A percentile compares a stretch with the other conserved stretches of the same genome.
phyloP scores from a whole-genome alignment of 2,888 invertebrate genomes.

The Alloscopus bannaensis region DNA sequence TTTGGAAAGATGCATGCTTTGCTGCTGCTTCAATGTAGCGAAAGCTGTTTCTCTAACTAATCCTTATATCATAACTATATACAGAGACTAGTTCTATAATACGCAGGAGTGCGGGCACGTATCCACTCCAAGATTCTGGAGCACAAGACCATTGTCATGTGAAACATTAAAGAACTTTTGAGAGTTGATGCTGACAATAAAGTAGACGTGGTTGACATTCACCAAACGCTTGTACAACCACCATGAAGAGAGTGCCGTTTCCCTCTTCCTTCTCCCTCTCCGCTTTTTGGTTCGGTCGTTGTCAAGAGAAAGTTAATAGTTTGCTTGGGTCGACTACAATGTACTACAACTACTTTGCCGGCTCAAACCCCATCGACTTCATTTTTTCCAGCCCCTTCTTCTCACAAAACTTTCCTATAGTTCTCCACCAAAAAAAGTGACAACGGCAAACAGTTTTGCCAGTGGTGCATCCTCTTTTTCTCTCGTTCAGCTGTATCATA shows the following conservation, averaged over 20 bases:
- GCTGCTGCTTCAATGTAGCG: no score
- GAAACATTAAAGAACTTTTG: slow-evolving; percentile 24
- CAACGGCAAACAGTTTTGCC: no score
- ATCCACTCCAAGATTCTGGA: slow-evolving; percentile 14
- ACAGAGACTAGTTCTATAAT: not conserved
- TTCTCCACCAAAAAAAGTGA: not conserved
- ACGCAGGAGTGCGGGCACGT: not conserved
- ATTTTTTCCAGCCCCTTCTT: no score
- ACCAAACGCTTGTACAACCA: not conserved
- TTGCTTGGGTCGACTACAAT: no score
- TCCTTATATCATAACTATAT: not conserved
- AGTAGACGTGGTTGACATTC: slow-evolving; percentile 28
- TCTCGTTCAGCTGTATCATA: no score
- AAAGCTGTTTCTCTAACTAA: not conserved
- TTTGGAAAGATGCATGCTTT: no score
- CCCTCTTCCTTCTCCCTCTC: not conserved
- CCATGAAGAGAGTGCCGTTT: not conserved
- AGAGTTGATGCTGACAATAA: slow-evolving; percentile 24
- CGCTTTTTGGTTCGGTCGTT: no score
- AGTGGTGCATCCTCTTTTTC: no score
- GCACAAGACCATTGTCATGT: slow-evolving; percentile 15
- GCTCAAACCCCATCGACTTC: no score
- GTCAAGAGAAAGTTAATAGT: slow-evolving; percentile 21
- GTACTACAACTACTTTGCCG: no score
- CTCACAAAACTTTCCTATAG: no score